phyloP scores from a whole-genome alignment of 1,140 invertebrate genomes.

The Oryctes rhinoceros region DNA sequence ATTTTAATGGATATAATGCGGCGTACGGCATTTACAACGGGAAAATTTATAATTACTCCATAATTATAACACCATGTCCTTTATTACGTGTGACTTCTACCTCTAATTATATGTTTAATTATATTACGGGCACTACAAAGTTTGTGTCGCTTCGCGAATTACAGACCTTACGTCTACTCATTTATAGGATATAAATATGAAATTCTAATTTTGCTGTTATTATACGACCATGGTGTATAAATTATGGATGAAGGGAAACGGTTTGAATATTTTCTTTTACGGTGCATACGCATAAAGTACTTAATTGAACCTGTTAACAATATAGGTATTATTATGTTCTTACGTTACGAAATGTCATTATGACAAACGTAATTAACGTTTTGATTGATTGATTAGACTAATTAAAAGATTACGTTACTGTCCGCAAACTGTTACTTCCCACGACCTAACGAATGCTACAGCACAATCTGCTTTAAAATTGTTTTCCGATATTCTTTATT shows the following conservation, averaged over 20 bases:
- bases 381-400: too few species aligned
- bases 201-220: background rate
- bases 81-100: background rate
- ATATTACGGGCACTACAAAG: background rate
- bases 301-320: background rate
- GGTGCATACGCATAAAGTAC: background rate
- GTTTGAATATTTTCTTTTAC: background rate
- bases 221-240: background rate
- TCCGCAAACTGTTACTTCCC: too few species aligned
- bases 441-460: too few species aligned
- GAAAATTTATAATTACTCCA: conserved; percentile 24
- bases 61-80: conserved; percentile 22
- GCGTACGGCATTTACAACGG: background rate
- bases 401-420: too few species aligned
- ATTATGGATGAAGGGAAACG: background rate
- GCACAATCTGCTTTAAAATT: too few species aligned
- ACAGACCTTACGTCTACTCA: background rate
- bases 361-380: too few species aligned
- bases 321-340: too few species aligned
- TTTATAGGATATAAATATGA: conserved; percentile 5
- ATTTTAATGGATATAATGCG: conserved; percentile 26
- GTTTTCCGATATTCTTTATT: too few species aligned
- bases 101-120: conserved; percentile 35
- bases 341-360: too few species aligned
- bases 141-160: background rate